These are phyloP conservation scores for Nyleta sp. DNA, from an alignment of 2,888 invertebrate species.

Conservation along the genomic window DNA sequence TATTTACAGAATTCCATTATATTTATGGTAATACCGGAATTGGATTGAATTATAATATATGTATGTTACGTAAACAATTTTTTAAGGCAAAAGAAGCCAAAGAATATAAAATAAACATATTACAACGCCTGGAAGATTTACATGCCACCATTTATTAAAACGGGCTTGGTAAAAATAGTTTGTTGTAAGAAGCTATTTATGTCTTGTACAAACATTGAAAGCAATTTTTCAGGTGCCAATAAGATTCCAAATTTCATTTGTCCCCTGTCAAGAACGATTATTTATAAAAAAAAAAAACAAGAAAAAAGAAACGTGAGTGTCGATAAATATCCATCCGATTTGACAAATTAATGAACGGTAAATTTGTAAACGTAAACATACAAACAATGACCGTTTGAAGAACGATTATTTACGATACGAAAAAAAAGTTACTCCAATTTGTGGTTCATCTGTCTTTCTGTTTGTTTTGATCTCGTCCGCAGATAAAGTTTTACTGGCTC, in stretches of 20 bases:
- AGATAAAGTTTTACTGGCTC: constrained; percentile 1
- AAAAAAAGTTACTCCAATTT: no score
- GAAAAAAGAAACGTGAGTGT: not conserved
- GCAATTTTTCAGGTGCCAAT: constrained; percentile 7
- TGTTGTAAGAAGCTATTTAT: not conserved
- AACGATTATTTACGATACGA: no score
- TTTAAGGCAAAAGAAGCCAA: no score
- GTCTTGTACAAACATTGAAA: not conserved
- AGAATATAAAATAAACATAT: no score
- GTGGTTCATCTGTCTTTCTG: not conserved
- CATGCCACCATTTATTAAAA: not conserved
- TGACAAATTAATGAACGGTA: not conserved
- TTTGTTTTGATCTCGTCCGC: not conserved
- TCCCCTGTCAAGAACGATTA: not conserved
- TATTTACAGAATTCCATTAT: no score
- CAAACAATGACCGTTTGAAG: no score
- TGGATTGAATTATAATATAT: no score
- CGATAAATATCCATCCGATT: not conserved
- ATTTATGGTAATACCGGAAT: constrained; percentile 2
- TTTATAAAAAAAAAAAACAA: no score
- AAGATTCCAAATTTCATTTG: not conserved
- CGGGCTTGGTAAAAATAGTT: not conserved
- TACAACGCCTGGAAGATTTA: constrained; percentile 4
- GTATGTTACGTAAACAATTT: constrained; percentile 3
- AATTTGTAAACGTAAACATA: no score